Conservation (phyloP, 2,888 invertebrate species). For the Sesia bembeciformis region DNA sequence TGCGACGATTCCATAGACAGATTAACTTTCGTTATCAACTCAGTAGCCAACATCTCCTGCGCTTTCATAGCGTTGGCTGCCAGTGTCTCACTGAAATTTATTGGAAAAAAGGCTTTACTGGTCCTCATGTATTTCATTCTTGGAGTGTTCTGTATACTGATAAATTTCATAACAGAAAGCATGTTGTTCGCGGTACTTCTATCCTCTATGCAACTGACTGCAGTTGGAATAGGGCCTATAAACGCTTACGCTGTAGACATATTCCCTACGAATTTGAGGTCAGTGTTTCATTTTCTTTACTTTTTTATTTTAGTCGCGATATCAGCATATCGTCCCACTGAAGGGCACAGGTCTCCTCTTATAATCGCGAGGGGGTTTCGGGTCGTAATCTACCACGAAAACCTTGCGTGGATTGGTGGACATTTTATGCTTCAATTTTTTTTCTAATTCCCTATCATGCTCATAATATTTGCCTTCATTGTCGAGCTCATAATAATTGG, state of each 20-base stretch:
- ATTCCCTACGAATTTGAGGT: constrained; percentile 65
- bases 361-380: too few species aligned
- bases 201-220: constrained; percentile 45
- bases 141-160: constrained; percentile 39
- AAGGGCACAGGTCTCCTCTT: too few species aligned
- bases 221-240: constrained; percentile 51
- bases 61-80: constrained; percentile 38
- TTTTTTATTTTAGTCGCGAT: too few species aligned
- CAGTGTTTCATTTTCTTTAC: constrained; percentile 2
- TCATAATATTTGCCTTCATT: too few species aligned
- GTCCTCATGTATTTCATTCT: constrained; percentile 35
- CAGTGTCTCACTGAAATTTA: constrained; percentile 43
- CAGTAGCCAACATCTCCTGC: constrained; percentile 39
- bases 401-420: too few species aligned
- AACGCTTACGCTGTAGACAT: constrained; percentile 61
- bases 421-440: too few species aligned
- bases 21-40: constrained; percentile 45
- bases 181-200: constrained; percentile 48
- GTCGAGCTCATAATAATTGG: too few species aligned
- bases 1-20: constrained; percentile 50
- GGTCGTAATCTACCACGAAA: too few species aligned
- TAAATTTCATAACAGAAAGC: constrained; percentile 50
- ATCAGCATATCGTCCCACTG: too few species aligned
- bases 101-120: constrained; percentile 54
- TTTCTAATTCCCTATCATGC: too few species aligned